phyloP scores from a whole-genome alignment of 2,888 invertebrate genomes.

The Sesamia inferens region DNA sequence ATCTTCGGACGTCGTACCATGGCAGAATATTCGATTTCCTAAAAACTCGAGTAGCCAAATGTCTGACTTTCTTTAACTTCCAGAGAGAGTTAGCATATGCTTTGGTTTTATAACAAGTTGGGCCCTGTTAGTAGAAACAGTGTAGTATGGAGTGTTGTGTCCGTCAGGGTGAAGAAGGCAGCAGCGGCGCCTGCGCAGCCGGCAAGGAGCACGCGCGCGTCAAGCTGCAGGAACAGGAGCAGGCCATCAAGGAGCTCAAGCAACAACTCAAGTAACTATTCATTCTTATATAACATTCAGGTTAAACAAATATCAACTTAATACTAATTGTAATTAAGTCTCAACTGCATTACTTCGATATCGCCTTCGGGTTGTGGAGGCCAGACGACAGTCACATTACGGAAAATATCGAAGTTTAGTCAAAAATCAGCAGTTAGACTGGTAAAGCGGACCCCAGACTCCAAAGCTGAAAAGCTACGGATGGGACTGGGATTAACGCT shows the following conservation, averaged over 20 bases:
- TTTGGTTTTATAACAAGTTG: not conserved
- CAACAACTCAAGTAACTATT: conserved; percentile 95
- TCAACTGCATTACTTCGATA: too few species aligned
- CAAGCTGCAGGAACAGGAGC: conserved; percentile 90
- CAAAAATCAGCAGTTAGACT: too few species aligned
- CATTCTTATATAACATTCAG: too few species aligned
- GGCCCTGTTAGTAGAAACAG: not conserved
- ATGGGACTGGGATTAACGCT: too few species aligned
- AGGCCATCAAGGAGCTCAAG: conserved; percentile 95
- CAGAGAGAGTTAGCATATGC: not conserved
- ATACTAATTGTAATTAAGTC: too few species aligned
- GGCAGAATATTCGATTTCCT: not conserved
- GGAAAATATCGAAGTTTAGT: too few species aligned
- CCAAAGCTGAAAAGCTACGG: too few species aligned
- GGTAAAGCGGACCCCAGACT: too few species aligned
- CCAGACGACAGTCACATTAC: too few species aligned
- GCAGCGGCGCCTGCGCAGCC: conserved; percentile 92
- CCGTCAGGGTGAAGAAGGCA: conserved; percentile 79
- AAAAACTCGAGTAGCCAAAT: not conserved
- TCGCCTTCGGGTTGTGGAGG: too few species aligned
- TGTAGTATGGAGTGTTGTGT: not conserved
- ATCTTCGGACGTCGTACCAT: not conserved
- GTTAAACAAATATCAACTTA: too few species aligned
- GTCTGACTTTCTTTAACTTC: not conserved
- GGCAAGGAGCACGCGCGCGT: conserved; percentile 85